Evolutionary conservation across 2,113 vertebrate genomes (phyloP), one percentile per base, ranked within the genome.

Genomic region (Pseudopodoces humilis): DNA sequence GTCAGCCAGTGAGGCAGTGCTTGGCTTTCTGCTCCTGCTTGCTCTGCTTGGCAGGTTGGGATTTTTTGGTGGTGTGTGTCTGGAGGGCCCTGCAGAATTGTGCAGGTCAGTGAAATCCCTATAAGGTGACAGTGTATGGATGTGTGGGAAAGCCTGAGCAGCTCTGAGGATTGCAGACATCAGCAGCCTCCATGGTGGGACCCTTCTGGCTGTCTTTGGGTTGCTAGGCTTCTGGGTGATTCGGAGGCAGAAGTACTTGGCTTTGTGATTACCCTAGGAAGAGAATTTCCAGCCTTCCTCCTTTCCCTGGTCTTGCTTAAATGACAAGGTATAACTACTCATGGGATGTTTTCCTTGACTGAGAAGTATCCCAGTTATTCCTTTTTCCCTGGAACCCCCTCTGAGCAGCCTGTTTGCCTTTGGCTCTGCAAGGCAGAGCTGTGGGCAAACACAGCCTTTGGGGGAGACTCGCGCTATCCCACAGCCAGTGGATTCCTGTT

Each of bases 111-210:
- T 2, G 10, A 30, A 64, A 43, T 11, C 21, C 9, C 72, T 23
- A 13, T 35, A 6, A 19, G 20, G 15, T 60, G 43, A 13, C 0
- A 2, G 7, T 0, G 3, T 3, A 0, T 16, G 58, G 65, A 7
- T 47, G 7, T 68, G 60, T 30, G 69, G 72, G 12, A 60, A 46
- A 56, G 23, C 67, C 35, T 7, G 67, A 59, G 67, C 2, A 5
- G 75, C 55, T 68, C 62, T 56, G 59, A 68, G 60, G 39, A 27
- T 43, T 70, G 64, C 22, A 65, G 18, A 59, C 43, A 24, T 35
- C 24, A 7, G 30, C 35, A 13, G 21, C 30, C 27, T 19, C 41
- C 0, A 0, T 35, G 43, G 22, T 31, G 55, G 70, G 74, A 60
- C 77, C 27, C 39, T 84, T 41, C 41, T n/a, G 64, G 17, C 72